Percentiles rank a stretch among this genome's conserved stretches.
Evolutionary conservation across 2,797 vertebrate genomes (phyloP).

Genomic region (Austrolebias charrua): DNA sequence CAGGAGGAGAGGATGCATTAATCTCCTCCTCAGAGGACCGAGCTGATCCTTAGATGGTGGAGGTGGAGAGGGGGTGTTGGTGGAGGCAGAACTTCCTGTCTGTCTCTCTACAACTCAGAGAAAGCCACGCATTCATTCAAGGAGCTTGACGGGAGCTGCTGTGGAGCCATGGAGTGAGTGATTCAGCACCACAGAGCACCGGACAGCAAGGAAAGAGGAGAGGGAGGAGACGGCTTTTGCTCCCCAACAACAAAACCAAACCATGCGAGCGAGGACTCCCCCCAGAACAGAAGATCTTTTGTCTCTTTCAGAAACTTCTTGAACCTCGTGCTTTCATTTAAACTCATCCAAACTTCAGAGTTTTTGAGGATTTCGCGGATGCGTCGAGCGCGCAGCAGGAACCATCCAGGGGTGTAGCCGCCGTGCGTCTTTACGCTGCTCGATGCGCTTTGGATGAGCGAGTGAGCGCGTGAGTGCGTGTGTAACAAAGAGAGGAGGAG

Average conservation of each 20-base stretch:
- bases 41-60: slow-evolving; percentile 9
- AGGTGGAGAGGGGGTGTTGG: slow-evolving; percentile 18
- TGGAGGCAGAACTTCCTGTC: slow-evolving; percentile 58
- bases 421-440: slow-evolving; percentile 39
- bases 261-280: not conserved
- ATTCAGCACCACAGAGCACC: slow-evolving; percentile 38
- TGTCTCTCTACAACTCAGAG: slow-evolving; percentile 52
- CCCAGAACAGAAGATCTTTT: not conserved
- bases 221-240: slow-evolving; percentile 18
- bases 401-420: slow-evolving; percentile 40
- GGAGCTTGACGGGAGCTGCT: slow-evolving; percentile 43
- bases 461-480: slow-evolving; percentile 2
- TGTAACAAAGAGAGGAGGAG: slow-evolving; percentile 12
- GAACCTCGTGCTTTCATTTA: not conserved
- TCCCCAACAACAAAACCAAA: slow-evolving; percentile 2
- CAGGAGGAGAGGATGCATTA: not conserved
- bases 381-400: slow-evolving; percentile 26
- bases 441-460: not conserved
- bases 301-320: slow-evolving; percentile 25
- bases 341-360: slow-evolving; percentile 17
- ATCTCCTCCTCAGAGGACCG: slow-evolving; percentile 10
- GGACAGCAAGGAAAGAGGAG: not conserved
- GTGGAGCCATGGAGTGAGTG: slow-evolving; percentile 43
- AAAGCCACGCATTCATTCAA: slow-evolving; percentile 59
- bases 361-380: slow-evolving; percentile 14